Evolutionary conservation across 2,113 vertebrate genomes (phyloP), one percentile per base, ranked within the genome.

Genomic region (Galbula dea): DNA sequence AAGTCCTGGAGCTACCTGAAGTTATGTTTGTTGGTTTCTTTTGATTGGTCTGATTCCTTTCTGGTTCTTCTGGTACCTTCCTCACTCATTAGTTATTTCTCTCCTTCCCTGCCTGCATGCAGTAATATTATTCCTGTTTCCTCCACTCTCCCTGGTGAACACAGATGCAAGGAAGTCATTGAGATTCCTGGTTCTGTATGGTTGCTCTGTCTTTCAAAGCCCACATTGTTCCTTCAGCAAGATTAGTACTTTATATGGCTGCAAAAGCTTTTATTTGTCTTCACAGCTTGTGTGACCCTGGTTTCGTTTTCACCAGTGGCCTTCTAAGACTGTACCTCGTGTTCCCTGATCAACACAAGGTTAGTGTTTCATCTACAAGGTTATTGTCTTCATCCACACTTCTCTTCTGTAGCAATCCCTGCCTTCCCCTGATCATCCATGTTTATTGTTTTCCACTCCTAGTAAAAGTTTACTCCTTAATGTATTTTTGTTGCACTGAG

Each of bases 391-490:
- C 24, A 58, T 57, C 45, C 5, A 20, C n/a, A 32, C 36, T 62
- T 63, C 16, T 82, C 67, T 84, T 94, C 90, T 94, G 85, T 83
- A 49, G 83, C 85, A 90, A 10, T 74, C n/a, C 67, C 48, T 87
- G 49, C 22, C 36, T 93, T 95, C 95, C 51, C 76, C 57, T 81
- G 26, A 65, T 88, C 68, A 67, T 45, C 67, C 37, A 4, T 68
- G 30, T 84, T 90, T 79, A 62, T 74, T 94, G 80, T 91, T 97
- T 96, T 87, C 72, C 87, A 52, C 22, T 90, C 62, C 66, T 58
- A 89, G 71, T 94, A 97, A 94, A 96, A 96, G 34, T 55, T 93
- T 96, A 94, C 87, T 90, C 68, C 46, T 93, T 29, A 45, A 11
- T 15, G 2, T 51, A 14, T 26, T 81, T 39, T 37, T 81, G 5